A percentile compares a stretch with the other conserved stretches of the same genome.
Evolutionary conservation across 2,888 invertebrate species (phyloP).

Genomic region (Lithosia quadra): DNA sequence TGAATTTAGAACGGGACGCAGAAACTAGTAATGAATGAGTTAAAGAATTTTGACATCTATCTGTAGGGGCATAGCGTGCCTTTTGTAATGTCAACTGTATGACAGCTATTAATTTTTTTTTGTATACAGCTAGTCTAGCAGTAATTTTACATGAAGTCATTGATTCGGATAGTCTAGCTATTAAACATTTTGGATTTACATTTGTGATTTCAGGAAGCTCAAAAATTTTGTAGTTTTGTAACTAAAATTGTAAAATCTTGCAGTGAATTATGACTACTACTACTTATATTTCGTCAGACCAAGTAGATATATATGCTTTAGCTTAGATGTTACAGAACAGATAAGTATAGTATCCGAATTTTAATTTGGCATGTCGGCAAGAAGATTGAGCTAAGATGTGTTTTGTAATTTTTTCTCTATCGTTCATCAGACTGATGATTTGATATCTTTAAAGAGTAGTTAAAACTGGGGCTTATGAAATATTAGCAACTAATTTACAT

Average conservation of each 20-base stretch:
- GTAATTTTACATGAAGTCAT: conserved; percentile 10
- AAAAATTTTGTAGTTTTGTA: conserved; percentile 77
- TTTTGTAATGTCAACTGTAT: too few species aligned
- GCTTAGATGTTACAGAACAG: conserved; percentile 44
- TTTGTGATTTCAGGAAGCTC: conserved; percentile 66
- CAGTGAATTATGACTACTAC: too few species aligned
- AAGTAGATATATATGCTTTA: conserved; percentile 61
- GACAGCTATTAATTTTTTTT: too few species aligned
- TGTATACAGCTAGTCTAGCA: too few species aligned
- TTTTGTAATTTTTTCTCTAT: neutral
- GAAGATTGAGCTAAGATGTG: neutral
- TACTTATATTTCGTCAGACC: conserved; percentile 60
- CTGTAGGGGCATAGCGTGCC: too few species aligned
- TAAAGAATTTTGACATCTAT: too few species aligned
- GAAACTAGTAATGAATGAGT: too few species aligned
- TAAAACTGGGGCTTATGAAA: too few species aligned
- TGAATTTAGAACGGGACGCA: too few species aligned
- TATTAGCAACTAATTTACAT: too few species aligned
- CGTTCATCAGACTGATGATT: neutral
- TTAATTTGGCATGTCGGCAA: neutral
- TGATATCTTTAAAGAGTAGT: neutral
- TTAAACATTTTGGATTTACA: conserved; percentile 33
- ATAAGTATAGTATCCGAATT: conserved; percentile 16
- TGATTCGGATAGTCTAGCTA: conserved; percentile 45
- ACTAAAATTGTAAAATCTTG: conserved; percentile 35